These are phyloP conservation scores for Gortyna flavago DNA, from an alignment of 2,888 invertebrate genomes.

Conservation along the genomic window DNA sequence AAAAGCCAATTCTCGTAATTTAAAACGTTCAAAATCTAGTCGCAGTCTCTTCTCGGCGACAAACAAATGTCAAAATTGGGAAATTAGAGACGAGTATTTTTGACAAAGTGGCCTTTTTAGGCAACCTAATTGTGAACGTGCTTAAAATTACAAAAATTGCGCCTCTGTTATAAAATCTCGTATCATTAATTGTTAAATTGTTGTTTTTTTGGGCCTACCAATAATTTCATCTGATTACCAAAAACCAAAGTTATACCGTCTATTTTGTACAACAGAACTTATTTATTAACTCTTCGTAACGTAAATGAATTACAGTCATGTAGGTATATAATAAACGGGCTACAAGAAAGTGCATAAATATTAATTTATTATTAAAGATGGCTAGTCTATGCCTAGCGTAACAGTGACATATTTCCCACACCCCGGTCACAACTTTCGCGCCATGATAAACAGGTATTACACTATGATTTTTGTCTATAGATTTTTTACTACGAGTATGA, in stretches of 20 bases:
- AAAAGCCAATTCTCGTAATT: neutral
- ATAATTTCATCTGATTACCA: neutral
- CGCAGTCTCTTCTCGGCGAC: too few species aligned
- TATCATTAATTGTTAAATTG: neutral
- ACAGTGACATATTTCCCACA: slow-evolving; percentile 62
- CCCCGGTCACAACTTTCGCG: slow-evolving; percentile 57
- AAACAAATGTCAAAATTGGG: too few species aligned
- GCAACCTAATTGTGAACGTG: neutral
- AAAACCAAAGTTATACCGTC: too few species aligned
- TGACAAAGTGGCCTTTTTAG: too few species aligned
- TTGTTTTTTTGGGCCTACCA: neutral
- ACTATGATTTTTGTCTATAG: slow-evolving; percentile 40
- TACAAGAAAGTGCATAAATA: slow-evolving; percentile 59
- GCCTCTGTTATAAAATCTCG: too few species aligned
- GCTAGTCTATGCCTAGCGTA: slow-evolving; percentile 43
- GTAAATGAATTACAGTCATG: slow-evolving; percentile 3
- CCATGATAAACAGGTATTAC: slow-evolving; percentile 53
- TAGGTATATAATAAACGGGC: neutral
- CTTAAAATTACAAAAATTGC: too few species aligned
- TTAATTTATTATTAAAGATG: slow-evolving; percentile 55
- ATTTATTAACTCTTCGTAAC: neutral
- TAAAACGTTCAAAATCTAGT: too few species aligned
- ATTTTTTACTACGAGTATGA: slow-evolving; percentile 48
- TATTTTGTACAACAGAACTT: neutral
- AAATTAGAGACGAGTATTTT: too few species aligned